Evolutionary conservation across 1,140 invertebrate species (phyloP), one percentile per base, ranked within the genome.

Genomic region (Dinothrombium tinctorium): DNA sequence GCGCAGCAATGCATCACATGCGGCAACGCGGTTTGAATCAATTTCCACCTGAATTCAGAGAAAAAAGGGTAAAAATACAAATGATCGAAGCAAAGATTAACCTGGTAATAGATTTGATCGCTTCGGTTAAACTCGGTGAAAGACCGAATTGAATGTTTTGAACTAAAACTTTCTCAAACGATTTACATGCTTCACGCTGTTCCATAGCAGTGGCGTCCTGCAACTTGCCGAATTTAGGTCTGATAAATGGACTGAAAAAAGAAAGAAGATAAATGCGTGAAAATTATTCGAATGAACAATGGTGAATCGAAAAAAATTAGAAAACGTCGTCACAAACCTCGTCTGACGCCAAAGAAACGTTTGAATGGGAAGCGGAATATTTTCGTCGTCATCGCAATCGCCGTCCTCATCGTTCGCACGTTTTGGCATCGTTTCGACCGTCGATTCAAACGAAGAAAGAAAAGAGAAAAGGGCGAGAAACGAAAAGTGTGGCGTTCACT

Each of bases 271-370:
- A 8, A 8, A 28, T 7, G 26, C 7, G n/a, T 8, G n/a, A 28
- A 28, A n/a, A 28, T 28, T 28, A 7, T 8, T 7, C 26, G n/a
- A 28, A 28, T 8, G 26, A 28, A 8, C 26, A 7, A 28, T 28
- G n/a, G 26, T 28, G 26, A 28, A 28, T 28, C 7, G 56, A n/a
- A n/a, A n/a, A n/a, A n/a, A n/a, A n/a, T n/a, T n/a, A n/a, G n/a
- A 36, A 17, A 26, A 23, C 9, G 32, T 23, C 14, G 20, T n/a
- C 15, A 43, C 33, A 56, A 58, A 81, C 68, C 86, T 82, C 47
- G 86, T 82, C 66, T 94, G 86, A 52, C 82, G 71, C 90, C 90
- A 96, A 44, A 96, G 69, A 63, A 94, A 96, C 46, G 83, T 80
- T 58, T 96, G 90, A 45, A 96, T 84, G 3, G 89, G 83, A 46